These are phyloP conservation scores for Nomada ruficornis DNA, from an alignment of 2,888 invertebrate species.

Conservation along the genomic window DNA sequence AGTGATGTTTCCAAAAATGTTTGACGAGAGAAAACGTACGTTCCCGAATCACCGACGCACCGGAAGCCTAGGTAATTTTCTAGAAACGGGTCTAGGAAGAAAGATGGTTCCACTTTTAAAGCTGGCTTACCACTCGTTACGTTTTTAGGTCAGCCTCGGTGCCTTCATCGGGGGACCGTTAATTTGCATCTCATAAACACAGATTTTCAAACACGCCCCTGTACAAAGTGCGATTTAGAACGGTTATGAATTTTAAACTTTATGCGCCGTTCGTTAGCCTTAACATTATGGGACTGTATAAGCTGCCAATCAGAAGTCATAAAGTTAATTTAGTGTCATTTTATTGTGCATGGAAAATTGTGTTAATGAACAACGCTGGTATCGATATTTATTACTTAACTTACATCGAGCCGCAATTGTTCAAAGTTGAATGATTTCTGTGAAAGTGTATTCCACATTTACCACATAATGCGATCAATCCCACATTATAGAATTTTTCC, in stretches of 20 bases:
- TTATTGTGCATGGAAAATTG: background rate
- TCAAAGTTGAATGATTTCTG: too few relatives aligned
- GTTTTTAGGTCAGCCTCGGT: slow-evolving; percentile 43
- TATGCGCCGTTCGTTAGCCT: slow-evolving; percentile 21
- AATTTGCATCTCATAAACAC: slow-evolving; percentile 53
- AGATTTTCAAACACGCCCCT: slow-evolving; percentile 31
- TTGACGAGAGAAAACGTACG: background rate
- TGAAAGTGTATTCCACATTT: too few relatives aligned
- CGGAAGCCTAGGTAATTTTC: slow-evolving; percentile 28
- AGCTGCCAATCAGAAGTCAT: background rate
- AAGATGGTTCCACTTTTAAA: slow-evolving; percentile 46
- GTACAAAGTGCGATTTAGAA: slow-evolving; percentile 33
- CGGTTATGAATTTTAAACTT: slow-evolving; percentile 30
- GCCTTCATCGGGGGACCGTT: slow-evolving; percentile 22
- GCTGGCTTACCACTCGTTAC: slow-evolving; percentile 53
- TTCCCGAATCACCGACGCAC: background rate
- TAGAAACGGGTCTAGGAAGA: slow-evolving; percentile 27
- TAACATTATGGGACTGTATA: background rate
- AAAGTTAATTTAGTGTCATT: slow-evolving; percentile 21
- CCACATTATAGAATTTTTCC: too few relatives aligned
- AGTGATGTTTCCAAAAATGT: background rate
- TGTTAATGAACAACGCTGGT: too few relatives aligned
- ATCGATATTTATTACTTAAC: too few relatives aligned
- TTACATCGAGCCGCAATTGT: too few relatives aligned
- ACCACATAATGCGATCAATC: too few relatives aligned